Evolutionary conservation across 2,113 vertebrate genomes (phyloP), one percentile per base, ranked within the genome.

Genomic region (Platichthys flesus): DNA sequence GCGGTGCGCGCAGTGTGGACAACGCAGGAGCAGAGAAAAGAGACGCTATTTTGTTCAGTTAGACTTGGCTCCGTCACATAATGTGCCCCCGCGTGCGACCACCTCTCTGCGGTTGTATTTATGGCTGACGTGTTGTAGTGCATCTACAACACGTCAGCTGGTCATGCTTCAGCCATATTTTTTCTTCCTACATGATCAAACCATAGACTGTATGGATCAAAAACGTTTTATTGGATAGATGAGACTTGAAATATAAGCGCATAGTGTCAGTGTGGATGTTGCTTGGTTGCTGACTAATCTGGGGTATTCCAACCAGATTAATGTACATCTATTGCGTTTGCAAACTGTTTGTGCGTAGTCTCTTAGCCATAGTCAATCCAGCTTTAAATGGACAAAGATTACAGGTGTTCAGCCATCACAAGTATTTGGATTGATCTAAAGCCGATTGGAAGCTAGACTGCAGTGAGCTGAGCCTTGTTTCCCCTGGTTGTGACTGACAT

Each of bases 401-500:
- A 72, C 66, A 80, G 73, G 31, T 65, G 59, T 76, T 60, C 55
- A 58, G 35, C 49, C 63, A 42, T 13, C 21, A 42, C 67, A 66
- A 75, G 71, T 71, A 61, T 78, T 80, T 65, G 47, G 76, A 67
- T 75, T 61, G 71, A 69, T 83, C 59, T 5, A 54, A 68, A 56
- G 70, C 54, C 21, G 61, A 52, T 73, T 76, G 68, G 57, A 76
- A 71, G 54, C 47, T 59, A 79, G 55, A 55, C 57, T 58, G 78
- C 63, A 26, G 37, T 57, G 49, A 21, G 54, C 61, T 7, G 57
- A 67, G 55, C 45, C 66, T 49, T 65, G 57, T 74, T 90, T 88
- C 76, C 74, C 89, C 89, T 88, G 78, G 87, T 88, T 82, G 80
- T 6, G 40, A 71, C 82, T 78, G 64, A 71, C 90, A 91, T 94